Base-by-base conservation (phyloP, 92 coral and sea anemone species). In the Metridium senile region DNA sequence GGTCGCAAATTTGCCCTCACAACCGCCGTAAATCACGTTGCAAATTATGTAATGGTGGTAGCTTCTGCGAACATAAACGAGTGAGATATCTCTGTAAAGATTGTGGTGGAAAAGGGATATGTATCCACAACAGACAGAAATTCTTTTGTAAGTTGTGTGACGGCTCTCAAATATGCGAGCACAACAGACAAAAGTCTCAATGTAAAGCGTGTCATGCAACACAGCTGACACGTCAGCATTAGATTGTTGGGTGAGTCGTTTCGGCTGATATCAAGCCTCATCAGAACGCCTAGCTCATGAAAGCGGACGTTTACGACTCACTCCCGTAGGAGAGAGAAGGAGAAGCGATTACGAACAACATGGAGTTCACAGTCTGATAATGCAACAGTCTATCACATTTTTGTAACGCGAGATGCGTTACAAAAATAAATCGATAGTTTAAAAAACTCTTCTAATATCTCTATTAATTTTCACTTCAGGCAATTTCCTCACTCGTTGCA, bases 241-340 rank as follows among this genome's bases (percentile, higher is more conserved):
- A 71, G 28, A 17, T 69, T 69, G 32, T 59, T 2, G 11, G 34
- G 61, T 57, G 84, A 80, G 84, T 80, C 84, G 84, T 80, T 80
- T 80, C 84, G 84, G 84, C 78, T 72, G 11, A 80, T 72, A 72
- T 72, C 84, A 71, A 71, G 84, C 84, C 78, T 80, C 78, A 71
- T 71, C 78, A 71, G 78, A 80, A 71, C 66, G 54, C 78, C 78
- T 69, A 79, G 84, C 62, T 79, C 6, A n/a, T n/a, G n/a, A n/a
- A n/a, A 61, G 70, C 84, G 70, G 77, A 59, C 70, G 70, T 79
- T 79, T 33, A 79, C 84, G 77, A 79, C 77, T 79, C 49, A 6
- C 6, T 13, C 84, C 70, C 25, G 51, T 19, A 67, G 82, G 13
- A n/a, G n/a, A n/a, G 74, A 77, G 82, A 77, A 77, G 72, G 74